A percentile compares a stretch with the other conserved stretches of the same genome.
These are phyloP conservation scores for Macrophya alboannulata DNA, from an alignment of 2,888 invertebrate genomes.

Conservation along the genomic window DNA sequence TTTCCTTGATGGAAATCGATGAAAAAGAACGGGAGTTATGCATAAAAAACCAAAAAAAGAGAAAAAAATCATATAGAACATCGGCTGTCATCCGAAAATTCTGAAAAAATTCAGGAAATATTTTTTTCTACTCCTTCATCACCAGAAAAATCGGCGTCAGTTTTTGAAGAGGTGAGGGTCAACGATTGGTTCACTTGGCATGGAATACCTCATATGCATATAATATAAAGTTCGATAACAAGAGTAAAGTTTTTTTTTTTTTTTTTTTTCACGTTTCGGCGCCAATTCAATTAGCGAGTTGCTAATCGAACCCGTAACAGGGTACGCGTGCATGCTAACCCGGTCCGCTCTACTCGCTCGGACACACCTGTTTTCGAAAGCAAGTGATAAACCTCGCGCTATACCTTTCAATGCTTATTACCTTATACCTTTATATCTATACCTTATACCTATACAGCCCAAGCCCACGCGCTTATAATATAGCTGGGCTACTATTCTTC, in stretches of 20 bases:
- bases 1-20: no score
- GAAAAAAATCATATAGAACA: no score
- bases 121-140: no score
- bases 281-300: conserved; percentile 48
- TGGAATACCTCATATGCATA: no score
- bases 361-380: conserved; percentile 54
- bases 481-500: not conserved
- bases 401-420: not conserved
- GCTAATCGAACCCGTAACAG: conserved; percentile 27
- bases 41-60: no score
- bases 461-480: not conserved
- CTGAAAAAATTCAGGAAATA: no score
- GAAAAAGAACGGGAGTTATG: no score
- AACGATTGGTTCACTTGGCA: no score
- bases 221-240: not conserved
- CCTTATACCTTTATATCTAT: not conserved
- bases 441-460: not conserved
- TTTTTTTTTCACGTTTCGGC: conserved; percentile 39
- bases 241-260: no score
- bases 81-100: no score
- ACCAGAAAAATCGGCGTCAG: no score
- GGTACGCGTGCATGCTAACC: conserved; percentile 29
- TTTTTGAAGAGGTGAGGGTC: no score
- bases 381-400: conserved; percentile 42
- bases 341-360: not conserved